Conservation (phyloP, 2,797 vertebrate genomes). For the Avahi laniger region DNA sequence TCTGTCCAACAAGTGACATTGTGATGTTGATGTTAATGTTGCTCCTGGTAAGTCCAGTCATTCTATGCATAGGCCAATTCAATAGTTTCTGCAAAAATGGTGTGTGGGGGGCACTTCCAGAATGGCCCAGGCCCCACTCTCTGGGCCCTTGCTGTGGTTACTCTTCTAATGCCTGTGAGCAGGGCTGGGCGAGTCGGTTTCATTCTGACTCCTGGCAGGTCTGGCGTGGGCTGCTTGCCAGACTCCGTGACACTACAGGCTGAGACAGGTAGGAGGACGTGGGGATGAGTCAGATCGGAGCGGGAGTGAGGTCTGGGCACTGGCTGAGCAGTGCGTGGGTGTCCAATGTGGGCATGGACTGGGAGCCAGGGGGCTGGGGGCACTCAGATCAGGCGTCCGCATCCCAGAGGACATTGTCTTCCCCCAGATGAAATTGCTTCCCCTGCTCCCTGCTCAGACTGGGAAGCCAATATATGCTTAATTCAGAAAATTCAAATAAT, state of each 20-base stretch:
- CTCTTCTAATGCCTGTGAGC: background rate
- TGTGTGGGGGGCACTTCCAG: background rate
- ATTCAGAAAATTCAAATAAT: background rate
- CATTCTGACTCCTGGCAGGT: background rate
- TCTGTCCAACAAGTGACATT: background rate
- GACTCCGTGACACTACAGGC: background rate
- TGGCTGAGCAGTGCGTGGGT: too few relatives aligned
- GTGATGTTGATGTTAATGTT: background rate
- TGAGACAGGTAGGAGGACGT: background rate
- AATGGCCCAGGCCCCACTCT: too few relatives aligned
- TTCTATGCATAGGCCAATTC: background rate
- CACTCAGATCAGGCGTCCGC: background rate
- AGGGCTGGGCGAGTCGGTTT: background rate
- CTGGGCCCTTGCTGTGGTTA: background rate
- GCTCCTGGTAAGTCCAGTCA: background rate
- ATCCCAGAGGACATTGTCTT: background rate
- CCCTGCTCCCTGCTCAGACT: background rate
- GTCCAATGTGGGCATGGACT: background rate
- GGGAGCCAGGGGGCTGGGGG: accelerated
- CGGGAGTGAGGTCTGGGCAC: background rate
- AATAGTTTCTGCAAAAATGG: background rate
- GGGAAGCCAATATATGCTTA: background rate
- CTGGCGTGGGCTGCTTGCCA: background rate
- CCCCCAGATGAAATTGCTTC: background rate
- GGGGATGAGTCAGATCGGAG: background rate